A percentile compares a stretch with the other conserved stretches of the same genome.
phyloP scores from a whole-genome alignment of 30 jellyfish, hydroid and myxozoan species.

The Cassiopea andromeda region DNA sequence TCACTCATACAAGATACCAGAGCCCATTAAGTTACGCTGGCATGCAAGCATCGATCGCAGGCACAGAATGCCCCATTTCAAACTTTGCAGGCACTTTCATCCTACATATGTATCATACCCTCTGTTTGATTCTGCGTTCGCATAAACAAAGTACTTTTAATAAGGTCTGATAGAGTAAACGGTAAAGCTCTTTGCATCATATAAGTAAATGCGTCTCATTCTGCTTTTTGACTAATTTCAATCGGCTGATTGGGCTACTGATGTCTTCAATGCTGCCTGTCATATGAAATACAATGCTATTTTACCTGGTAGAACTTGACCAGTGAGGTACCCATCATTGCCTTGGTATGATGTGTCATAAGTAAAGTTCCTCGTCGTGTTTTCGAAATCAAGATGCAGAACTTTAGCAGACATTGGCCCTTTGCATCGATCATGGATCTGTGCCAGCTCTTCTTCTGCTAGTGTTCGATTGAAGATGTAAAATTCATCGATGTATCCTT shows the following conservation, averaged over 20 bases:
- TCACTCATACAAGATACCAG: too few species aligned
- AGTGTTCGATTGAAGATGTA: conserved; percentile 87
- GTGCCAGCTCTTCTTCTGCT: conserved; percentile 60
- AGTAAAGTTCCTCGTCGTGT: conserved; percentile 59
- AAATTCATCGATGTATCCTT: conserved; percentile 89
- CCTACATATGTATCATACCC: too few species aligned
- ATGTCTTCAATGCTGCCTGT: background rate
- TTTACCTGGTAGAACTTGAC: conserved; percentile 66
- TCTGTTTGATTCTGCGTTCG: too few species aligned
- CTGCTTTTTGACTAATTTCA: too few species aligned
- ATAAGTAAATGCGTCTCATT: too few species aligned
- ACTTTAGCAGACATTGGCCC: conserved; percentile 87
- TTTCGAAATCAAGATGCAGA: conserved; percentile 73
- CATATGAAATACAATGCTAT: background rate
- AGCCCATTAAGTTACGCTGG: too few species aligned
- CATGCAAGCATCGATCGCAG: too few species aligned
- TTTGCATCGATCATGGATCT: conserved; percentile 80
- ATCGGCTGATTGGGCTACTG: background rate
- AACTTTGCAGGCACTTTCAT: too few species aligned
- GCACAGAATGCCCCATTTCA: too few species aligned
- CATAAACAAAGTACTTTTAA: too few species aligned
- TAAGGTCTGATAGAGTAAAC: too few species aligned
- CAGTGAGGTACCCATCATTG: conserved; percentile 80
- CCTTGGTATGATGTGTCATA: conserved; percentile 88
- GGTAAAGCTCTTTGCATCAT: too few species aligned